phyloP scores from a whole-genome alignment of 2,113 vertebrate genomes.

The Sula dactylatra region DNA sequence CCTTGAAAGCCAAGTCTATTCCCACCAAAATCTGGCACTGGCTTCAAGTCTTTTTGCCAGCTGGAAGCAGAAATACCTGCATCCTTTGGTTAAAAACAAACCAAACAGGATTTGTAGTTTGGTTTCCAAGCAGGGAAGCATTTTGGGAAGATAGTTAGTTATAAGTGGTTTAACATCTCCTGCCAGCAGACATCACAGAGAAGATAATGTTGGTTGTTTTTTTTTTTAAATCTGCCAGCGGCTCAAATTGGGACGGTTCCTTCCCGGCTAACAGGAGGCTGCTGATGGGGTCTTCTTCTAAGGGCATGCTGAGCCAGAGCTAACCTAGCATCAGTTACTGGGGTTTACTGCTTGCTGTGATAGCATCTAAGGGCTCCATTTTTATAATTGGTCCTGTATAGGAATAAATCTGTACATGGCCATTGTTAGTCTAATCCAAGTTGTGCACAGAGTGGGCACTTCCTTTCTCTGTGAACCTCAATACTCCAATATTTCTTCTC shows the following conservation, averaged over 20 bases:
- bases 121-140: conserved; percentile 43
- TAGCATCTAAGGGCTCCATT: not conserved
- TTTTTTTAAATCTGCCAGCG: not conserved
- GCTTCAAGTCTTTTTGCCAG: not conserved
- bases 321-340: not conserved
- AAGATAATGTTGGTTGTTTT: conserved; percentile 45
- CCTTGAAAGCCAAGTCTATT: conserved; percentile 43
- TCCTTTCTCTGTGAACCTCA: not conserved
- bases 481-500: not conserved
- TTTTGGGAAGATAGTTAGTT: conserved; percentile 57
- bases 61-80: conserved; percentile 41
- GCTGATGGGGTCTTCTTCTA: not conserved
- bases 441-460: not conserved
- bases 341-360: not conserved
- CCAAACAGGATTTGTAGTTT: conserved; percentile 60
- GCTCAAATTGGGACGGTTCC: conserved; percentile 24
- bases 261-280: not conserved
- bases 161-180: conserved; percentile 49
- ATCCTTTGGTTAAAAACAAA: conserved; percentile 68
- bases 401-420: not conserved
- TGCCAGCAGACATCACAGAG: conserved; percentile 62
- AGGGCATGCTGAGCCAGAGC: not conserved
- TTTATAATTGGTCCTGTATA: not conserved
- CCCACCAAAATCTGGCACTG: conserved; percentile 35
- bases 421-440: not conserved